phyloP scores from a whole-genome alignment of 2,888 invertebrate species.

The Sthenelais limicola region DNA sequence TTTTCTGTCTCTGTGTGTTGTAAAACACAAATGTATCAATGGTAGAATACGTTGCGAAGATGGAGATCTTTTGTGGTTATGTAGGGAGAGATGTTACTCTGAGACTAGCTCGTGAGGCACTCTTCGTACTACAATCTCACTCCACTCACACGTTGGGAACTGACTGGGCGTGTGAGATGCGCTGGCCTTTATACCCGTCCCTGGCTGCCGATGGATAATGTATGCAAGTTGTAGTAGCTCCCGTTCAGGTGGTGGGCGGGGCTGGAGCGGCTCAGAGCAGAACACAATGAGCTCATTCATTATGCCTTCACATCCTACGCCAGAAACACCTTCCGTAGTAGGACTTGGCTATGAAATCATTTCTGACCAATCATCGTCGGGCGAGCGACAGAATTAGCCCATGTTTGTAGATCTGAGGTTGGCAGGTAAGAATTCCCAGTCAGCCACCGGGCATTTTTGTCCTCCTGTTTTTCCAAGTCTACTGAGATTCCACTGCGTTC shows the following conservation, averaged over 20 bases:
- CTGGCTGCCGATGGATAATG: constrained; percentile 13
- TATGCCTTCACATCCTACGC: not conserved
- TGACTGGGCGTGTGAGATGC: constrained; percentile 21
- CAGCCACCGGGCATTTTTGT: no score
- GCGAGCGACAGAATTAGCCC: no score
- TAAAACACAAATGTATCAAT: not conserved
- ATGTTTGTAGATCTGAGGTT: no score
- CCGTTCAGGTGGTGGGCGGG: constrained; percentile 1
- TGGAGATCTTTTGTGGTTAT: no score
- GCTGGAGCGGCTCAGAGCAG: not conserved
- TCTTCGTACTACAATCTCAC: constrained; percentile 16
- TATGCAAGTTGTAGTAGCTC: constrained; percentile 22
- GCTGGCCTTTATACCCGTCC: constrained; percentile 16
- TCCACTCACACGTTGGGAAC: constrained; percentile 34
- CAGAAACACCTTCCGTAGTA: not conserved
- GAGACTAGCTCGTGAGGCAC: not conserved
- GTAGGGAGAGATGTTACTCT: no score
- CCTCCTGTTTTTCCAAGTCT: no score
- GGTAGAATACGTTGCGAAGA: not conserved
- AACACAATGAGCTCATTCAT: not conserved
- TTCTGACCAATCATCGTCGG: no score
- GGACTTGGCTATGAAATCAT: not conserved
- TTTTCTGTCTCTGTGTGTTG: not conserved
- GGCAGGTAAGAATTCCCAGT: no score
- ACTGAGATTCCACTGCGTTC: no score